Base-by-base conservation (phyloP, 2,113 vertebrate species). In the Colistium nudipinnis region DNA sequence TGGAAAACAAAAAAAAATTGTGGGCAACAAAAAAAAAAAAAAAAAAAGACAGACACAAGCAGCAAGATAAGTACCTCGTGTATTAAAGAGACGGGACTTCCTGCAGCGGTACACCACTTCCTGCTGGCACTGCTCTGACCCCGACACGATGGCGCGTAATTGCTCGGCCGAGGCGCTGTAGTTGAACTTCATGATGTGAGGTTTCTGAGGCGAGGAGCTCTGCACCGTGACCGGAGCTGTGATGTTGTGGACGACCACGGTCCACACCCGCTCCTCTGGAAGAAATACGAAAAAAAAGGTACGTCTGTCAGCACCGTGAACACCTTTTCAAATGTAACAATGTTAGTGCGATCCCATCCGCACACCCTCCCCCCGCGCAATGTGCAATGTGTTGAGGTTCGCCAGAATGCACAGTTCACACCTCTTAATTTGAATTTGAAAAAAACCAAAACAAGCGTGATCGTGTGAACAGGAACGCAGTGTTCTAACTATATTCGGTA, bases 231-330 rank as follows among this genome's bases (percentile, higher is more conserved):
- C 93, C 4, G 95, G 85, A 47, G 93, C 90, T 0, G 93, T 93
- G 87, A 74, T 93, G 92, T 98, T 96, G 89, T 99, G 98, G 10
- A 90, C 80, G 73, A 98, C 70, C 0, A 92, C 87, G 0, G 95
- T 98, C 98, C 97, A 99, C 62, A 95, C 95, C 85, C 95, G 97
- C 70, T 97, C 94, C 69, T 96, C 97, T 99, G 43, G 10, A n/a
- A 16, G 12, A 25, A 25, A 48, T 1, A 39, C n/a, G n/a, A n/a
- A 9, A 13, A 51, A 0, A 28, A 9, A 28, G 2, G 3, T 44
- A 0, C 1, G 13, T 43, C 24, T 35, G 60, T 63, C 17, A 60
- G 10, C 43, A 5, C 6, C 12, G 11, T 17, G 9, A 39, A 64
- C 7, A 27, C 39, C 7, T 13, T 5, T 16, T 1, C 2, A 5